Conservation (phyloP, 2,888 invertebrate genomes). For the Thera britannica region DNA sequence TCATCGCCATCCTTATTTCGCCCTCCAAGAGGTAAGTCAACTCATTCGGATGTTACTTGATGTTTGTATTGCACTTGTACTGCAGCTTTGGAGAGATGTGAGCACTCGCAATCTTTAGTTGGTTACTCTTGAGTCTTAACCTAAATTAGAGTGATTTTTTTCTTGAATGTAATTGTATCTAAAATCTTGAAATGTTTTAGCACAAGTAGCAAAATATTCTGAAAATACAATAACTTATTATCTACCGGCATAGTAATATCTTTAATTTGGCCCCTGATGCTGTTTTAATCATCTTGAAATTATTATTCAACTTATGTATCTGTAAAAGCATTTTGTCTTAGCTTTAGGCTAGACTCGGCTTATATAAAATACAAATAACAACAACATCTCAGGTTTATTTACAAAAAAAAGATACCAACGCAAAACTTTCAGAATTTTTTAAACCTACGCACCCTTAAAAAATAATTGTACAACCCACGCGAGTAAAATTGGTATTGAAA, state of each 20-base stretch:
- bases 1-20: conserved; percentile 94
- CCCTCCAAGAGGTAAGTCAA: conserved; percentile 89
- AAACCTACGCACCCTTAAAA: background rate
- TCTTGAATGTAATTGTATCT: too few relatives aligned
- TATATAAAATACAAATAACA: background rate
- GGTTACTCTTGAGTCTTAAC: too few relatives aligned
- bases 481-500: conserved; percentile 15
- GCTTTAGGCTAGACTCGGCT: background rate
- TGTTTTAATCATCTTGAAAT: background rate
- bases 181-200: background rate
- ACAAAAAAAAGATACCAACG: background rate
- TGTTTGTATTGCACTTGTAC: conserved; percentile 20
- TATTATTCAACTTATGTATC: background rate
- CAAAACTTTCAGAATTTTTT: too few relatives aligned
- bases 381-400: too few relatives aligned
- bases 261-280: too few relatives aligned
- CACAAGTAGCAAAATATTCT: too few relatives aligned
- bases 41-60: conserved; percentile 18
- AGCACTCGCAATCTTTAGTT: background rate
- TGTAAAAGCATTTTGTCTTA: background rate
- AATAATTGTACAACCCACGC: conserved; percentile 10
- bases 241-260: too few relatives aligned
- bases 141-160: too few relatives aligned
- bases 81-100: background rate
- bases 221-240: too few relatives aligned